Evolutionary conservation across 2,797 vertebrate genomes (phyloP).

Genomic region (Intellagama lesueurii): DNA sequence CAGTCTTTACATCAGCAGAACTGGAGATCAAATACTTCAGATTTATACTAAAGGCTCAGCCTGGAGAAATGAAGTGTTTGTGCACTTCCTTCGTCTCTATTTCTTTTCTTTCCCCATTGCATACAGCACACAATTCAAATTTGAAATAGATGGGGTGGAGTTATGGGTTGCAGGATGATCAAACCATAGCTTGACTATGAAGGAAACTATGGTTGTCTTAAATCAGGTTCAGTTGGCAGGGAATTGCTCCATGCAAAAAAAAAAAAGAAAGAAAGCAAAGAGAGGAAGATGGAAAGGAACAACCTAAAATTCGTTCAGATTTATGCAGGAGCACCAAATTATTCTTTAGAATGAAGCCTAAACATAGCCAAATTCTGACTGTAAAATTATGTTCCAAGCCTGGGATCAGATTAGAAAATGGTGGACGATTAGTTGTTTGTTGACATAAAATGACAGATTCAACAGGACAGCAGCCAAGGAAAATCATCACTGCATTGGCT

Average conservation of each 20-base stretch:
- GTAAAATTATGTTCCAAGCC: too few relatives aligned
- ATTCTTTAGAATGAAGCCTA: background rate
- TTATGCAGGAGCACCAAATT: background rate
- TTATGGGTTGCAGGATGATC: background rate
- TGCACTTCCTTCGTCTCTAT: background rate
- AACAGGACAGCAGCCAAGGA: too few relatives aligned
- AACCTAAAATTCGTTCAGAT: background rate
- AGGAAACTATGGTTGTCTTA: background rate
- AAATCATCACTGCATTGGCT: too few relatives aligned
- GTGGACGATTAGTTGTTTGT: too few relatives aligned
- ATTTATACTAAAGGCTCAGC: background rate
- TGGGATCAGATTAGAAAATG: too few relatives aligned
- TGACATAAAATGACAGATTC: too few relatives aligned
- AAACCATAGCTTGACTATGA: too few relatives aligned
- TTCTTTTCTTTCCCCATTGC: too few relatives aligned
- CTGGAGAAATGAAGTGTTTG: background rate
- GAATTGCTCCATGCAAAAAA: background rate
- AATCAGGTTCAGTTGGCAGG: background rate
- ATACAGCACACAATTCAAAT: background rate
- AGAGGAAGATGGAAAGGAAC: background rate
- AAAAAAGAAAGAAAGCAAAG: background rate
- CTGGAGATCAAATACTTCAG: too few relatives aligned
- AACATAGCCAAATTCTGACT: too few relatives aligned
- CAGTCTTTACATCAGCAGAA: too few relatives aligned
- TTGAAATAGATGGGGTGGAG: background rate